Evolutionary conservation across 35 echinoderm and acorn worm genomes (phyloP).

Genomic region (Acanthaster planci): DNA sequence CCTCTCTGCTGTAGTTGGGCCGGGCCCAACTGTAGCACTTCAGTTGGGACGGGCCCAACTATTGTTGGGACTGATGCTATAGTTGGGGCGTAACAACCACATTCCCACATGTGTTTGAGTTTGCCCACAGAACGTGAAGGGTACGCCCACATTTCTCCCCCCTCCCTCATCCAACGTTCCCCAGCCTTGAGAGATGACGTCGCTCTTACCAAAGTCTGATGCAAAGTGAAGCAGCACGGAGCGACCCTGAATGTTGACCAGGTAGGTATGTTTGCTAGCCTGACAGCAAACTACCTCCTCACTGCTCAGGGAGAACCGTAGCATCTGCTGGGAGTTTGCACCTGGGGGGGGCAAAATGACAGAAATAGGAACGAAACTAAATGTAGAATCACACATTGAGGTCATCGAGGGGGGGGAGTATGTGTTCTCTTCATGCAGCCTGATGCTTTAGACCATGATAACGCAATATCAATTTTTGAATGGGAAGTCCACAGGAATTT

Average conservation of each 20-base stretch:
- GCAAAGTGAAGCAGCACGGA: conserved; percentile 84
- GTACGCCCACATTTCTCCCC: not conserved
- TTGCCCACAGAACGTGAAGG: not conserved
- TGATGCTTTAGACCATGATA: too few relatives aligned
- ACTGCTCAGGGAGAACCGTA: conserved; percentile 52
- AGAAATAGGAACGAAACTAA: not conserved
- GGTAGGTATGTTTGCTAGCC: conserved; percentile 73
- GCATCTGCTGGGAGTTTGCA: conserved; percentile 64
- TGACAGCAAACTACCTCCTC: conserved; percentile 52
- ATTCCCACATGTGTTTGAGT: too few relatives aligned
- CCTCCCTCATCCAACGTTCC: not conserved
- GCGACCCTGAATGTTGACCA: conserved; percentile 79
- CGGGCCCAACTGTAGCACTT: too few relatives aligned
- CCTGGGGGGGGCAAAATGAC: not conserved
- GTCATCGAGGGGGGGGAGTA: not conserved
- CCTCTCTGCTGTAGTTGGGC: too few relatives aligned
- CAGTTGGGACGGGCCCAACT: too few relatives aligned
- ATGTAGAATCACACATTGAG: not conserved
- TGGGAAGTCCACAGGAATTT: too few relatives aligned
- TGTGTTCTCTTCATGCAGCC: too few relatives aligned
- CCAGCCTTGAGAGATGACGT: conserved; percentile 1
- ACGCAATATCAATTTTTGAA: too few relatives aligned
- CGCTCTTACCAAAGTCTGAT: conserved; percentile 97
- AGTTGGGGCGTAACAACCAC: too few relatives aligned
- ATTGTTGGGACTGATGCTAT: too few relatives aligned